Conservation (phyloP, 2,797 vertebrate species). For the Decapterus maruadsi region DNA sequence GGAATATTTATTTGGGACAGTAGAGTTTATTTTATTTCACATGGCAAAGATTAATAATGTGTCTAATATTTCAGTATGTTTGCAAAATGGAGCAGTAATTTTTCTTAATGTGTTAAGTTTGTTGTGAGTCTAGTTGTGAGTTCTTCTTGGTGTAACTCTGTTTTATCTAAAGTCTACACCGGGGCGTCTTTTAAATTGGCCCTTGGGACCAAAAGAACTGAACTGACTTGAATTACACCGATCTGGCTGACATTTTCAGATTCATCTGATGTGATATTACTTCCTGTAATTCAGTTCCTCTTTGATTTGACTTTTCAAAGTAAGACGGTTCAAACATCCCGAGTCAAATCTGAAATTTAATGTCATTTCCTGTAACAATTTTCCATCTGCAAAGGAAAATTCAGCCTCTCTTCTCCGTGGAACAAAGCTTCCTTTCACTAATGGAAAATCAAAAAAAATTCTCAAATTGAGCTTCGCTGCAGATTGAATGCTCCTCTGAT, state of each 20-base stretch:
- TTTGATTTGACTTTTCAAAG: slow-evolving; percentile 27
- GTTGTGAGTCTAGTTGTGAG: too few species aligned
- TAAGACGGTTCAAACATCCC: slow-evolving; percentile 6
- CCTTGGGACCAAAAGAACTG: too few species aligned
- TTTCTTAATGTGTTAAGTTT: too few species aligned
- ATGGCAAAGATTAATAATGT: background rate
- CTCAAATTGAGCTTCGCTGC: slow-evolving; percentile 10
- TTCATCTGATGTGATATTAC: background rate
- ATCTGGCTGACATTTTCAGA: background rate
- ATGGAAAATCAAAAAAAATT: slow-evolving; percentile 48
- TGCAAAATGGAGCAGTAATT: background rate
- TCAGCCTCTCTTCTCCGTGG: slow-evolving; percentile 28
- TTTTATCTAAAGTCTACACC: too few species aligned
- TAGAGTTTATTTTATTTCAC: background rate
- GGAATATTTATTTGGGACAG: background rate
- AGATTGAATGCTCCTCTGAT: slow-evolving; percentile 35
- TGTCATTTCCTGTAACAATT: slow-evolving; percentile 42
- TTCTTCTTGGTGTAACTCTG: too few species aligned
- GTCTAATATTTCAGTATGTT: background rate
- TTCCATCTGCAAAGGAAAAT: slow-evolving; percentile 35
- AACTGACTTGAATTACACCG: background rate
- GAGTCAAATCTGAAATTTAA: slow-evolving; percentile 30
- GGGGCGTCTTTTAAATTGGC: too few species aligned
- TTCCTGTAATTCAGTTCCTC: background rate
- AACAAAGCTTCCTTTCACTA: slow-evolving; percentile 45